Percentiles rank a stretch among this genome's conserved stretches.
Conservation (phyloP, 1,140 invertebrate species). For the Diabrotica undecimpunctata region DNA sequence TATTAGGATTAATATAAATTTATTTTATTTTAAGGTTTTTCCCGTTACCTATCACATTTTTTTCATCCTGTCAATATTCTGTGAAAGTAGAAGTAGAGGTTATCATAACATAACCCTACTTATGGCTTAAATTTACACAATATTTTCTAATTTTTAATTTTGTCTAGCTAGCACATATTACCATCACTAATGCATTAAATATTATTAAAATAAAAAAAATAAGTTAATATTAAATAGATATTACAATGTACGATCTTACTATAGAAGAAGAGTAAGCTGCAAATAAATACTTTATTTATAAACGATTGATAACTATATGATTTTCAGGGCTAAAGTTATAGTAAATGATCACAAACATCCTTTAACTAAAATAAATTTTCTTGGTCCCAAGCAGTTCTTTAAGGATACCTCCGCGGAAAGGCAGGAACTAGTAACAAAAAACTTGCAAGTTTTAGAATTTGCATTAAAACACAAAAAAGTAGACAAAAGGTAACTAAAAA, state of each 20-base stretch:
- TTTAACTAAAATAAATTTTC: slow-evolving; percentile 29
- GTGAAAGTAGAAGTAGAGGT: too few relatives aligned
- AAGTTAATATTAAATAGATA: too few relatives aligned
- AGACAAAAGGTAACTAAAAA: slow-evolving; percentile 33
- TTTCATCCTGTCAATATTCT: too few relatives aligned
- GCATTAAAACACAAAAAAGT: slow-evolving; percentile 30
- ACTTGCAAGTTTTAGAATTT: slow-evolving; percentile 24
- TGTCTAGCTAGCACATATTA: too few relatives aligned
- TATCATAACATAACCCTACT: too few relatives aligned
- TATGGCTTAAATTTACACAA: too few relatives aligned
- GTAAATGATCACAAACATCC: slow-evolving; percentile 35
- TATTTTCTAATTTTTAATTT: too few relatives aligned
- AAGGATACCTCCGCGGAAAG: slow-evolving; percentile 23
- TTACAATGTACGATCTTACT: neutral
- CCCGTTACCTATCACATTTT: too few relatives aligned
- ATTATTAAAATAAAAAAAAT: too few relatives aligned
- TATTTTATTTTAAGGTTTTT: too few relatives aligned
- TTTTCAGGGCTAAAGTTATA: slow-evolving; percentile 31
- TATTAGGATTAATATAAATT: too few relatives aligned
- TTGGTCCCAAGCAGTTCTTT: slow-evolving; percentile 31
- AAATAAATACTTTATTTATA: neutral
- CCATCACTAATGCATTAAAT: too few relatives aligned
- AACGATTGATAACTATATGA: neutral
- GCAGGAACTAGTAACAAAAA: slow-evolving; percentile 19
- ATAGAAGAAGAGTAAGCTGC: neutral